Conservation (phyloP, 2,888 invertebrate genomes). For the Amphipyra tragopoginis region DNA sequence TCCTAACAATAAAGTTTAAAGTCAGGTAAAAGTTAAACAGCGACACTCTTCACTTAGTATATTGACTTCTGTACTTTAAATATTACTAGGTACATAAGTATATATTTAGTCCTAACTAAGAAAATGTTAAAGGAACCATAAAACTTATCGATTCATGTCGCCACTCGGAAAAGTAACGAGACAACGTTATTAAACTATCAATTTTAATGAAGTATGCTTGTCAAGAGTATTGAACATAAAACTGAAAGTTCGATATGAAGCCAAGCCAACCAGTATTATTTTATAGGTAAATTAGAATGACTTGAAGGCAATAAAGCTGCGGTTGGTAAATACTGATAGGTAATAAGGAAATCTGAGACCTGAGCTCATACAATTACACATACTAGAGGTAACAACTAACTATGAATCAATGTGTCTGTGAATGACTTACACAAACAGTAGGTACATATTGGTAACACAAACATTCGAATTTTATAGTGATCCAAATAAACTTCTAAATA, state of each 20-base stretch:
- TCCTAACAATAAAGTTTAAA: constrained; percentile 57
- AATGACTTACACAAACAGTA: constrained; percentile 56
- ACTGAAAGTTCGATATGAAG: constrained; percentile 18
- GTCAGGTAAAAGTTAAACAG: constrained; percentile 48
- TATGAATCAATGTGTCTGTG: constrained; percentile 50
- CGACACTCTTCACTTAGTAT: neutral
- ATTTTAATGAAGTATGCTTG: constrained; percentile 40
- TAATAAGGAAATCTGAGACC: constrained; percentile 50
- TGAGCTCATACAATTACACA: constrained; percentile 45
- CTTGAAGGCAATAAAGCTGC: constrained; percentile 45
- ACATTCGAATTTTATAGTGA: constrained; percentile 35
- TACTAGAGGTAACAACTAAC: constrained; percentile 38
- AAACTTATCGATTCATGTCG: constrained; percentile 40
- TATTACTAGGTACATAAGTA: neutral
- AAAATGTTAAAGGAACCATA: constrained; percentile 14
- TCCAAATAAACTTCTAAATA: constrained; percentile 51
- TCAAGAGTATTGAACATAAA: constrained; percentile 16
- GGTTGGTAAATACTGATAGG: constrained; percentile 39
- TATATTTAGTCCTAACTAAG: constrained; percentile 5
- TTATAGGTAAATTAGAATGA: constrained; percentile 38
- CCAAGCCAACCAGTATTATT: constrained; percentile 11
- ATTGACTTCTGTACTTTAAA: constrained; percentile 4
- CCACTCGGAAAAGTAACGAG: constrained; percentile 39
- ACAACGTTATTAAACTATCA: constrained; percentile 41
- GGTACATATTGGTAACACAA: constrained; percentile 32